Conservation (phyloP, 2,797 vertebrate genomes). For the Etheostoma perlongum region DNA sequence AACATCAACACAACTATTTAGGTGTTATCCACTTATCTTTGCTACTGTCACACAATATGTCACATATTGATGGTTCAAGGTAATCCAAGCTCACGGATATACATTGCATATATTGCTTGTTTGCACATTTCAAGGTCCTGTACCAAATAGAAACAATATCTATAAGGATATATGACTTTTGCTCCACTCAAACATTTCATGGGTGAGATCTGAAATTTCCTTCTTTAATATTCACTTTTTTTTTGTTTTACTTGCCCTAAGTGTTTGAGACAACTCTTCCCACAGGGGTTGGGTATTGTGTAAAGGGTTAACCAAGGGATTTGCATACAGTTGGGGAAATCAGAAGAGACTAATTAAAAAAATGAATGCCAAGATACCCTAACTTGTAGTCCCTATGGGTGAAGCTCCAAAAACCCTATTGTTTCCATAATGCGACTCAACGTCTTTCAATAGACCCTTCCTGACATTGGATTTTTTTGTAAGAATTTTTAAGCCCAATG, state of each 20-base stretch:
- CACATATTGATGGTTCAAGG: conserved; percentile 2
- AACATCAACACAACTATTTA: conserved; percentile 45
- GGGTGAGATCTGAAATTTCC: not conserved
- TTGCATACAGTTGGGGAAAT: not conserved
- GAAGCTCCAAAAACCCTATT: not conserved
- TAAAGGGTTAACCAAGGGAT: not conserved
- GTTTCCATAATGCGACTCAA: not conserved
- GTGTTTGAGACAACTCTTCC: not conserved
- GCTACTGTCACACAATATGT: conserved; percentile 20
- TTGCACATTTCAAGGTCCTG: not conserved
- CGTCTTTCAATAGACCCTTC: not conserved
- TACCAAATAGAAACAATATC: not conserved
- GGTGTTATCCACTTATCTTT: conserved; percentile 20
- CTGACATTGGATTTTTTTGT: not conserved
- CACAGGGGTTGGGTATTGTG: not conserved
- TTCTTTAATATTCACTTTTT: not conserved
- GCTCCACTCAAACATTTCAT: not conserved
- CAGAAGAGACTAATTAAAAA: not conserved
- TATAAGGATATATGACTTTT: not conserved
- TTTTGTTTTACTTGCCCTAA: not conserved
- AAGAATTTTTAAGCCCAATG: not conserved
- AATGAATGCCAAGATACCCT: not conserved
- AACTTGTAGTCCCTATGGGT: not conserved
- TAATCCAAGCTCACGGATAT: not conserved
- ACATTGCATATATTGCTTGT: not conserved